A percentile compares a stretch with the other conserved stretches of the same genome.
Conservation (phyloP, 2,113 vertebrate genomes). For the Sakesphorus luctuosus region DNA sequence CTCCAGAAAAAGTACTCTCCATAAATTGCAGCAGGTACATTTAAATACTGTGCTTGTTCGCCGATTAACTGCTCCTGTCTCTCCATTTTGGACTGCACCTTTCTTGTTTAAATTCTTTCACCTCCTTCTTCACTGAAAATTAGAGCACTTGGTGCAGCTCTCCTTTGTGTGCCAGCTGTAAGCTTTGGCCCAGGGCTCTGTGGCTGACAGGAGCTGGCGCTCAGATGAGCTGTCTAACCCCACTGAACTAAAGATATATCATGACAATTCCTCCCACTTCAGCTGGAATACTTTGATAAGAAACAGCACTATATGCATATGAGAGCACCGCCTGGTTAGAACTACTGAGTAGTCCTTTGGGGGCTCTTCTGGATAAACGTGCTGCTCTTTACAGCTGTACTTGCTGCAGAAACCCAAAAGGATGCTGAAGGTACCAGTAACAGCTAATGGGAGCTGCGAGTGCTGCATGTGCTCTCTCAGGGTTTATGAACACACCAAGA, state of each 20-base stretch:
- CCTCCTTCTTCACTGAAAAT: not conserved
- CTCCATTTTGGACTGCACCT: not conserved
- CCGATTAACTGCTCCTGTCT: not conserved
- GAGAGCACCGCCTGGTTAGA: not conserved
- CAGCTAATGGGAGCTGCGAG: not conserved
- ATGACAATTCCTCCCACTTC: not conserved
- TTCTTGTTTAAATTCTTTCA: not conserved
- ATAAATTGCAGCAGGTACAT: not conserved
- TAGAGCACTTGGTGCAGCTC: not conserved
- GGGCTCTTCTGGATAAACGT: not conserved
- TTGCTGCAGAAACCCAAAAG: not conserved
- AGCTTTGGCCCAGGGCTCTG: not conserved
- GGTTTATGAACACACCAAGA: not conserved
- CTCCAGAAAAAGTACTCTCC: not conserved
- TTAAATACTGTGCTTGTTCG: not conserved
- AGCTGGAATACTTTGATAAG: not conserved
- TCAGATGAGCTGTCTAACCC: not conserved
- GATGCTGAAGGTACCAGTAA: not conserved
- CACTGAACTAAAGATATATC: not conserved
- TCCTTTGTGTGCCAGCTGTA: not conserved
- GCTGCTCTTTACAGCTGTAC: not conserved
- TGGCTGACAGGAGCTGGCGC: not conserved
- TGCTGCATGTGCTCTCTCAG: not conserved
- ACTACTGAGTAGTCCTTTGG: not conserved
- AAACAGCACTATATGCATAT: fast-evolving